Conservation (phyloP, 2,888 invertebrate species). For the Ectemnius continuus region DNA sequence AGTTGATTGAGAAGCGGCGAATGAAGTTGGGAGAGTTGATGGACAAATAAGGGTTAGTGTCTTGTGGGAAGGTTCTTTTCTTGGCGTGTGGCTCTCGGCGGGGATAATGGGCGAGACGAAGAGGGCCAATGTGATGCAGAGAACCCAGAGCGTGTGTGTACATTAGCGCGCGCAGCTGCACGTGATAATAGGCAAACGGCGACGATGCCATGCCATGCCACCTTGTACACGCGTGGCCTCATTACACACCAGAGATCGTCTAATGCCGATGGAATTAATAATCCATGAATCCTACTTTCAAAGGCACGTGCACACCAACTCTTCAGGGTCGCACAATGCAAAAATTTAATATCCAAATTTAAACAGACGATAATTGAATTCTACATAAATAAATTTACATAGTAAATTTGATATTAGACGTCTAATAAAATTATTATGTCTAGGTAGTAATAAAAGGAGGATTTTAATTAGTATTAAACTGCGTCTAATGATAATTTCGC, state of each 20-base stretch:
- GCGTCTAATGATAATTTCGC: no score
- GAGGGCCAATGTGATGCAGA: slow-evolving; percentile 17
- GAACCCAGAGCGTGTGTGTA: slow-evolving; percentile 9
- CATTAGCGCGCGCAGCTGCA: slow-evolving; percentile 27
- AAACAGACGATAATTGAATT: no score
- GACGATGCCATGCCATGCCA: slow-evolving; percentile 13
- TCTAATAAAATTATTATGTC: no score
- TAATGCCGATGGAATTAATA: slow-evolving; percentile 46
- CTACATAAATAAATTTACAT: no score
- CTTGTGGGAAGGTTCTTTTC: background rate
- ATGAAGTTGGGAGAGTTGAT: background rate
- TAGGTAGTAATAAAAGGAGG: no score
- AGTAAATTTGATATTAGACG: no score
- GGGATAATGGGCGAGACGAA: slow-evolving; percentile 6
- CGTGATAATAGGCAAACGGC: slow-evolving; percentile 46
- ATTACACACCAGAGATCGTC: slow-evolving; percentile 30
- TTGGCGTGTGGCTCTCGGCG: background rate
- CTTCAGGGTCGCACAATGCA: no score
- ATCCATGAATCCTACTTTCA: slow-evolving; percentile 14
- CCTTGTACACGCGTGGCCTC: slow-evolving; percentile 28
- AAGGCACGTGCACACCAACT: no score
- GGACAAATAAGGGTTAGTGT: background rate
- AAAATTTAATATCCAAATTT: no score
- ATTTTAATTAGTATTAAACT: no score
- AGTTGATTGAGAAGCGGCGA: background rate